A percentile compares a stretch with the other conserved stretches of the same genome.
These are phyloP conservation scores for Pao palembangensis DNA, from an alignment of 2,113 vertebrate genomes.

Conservation along the genomic window DNA sequence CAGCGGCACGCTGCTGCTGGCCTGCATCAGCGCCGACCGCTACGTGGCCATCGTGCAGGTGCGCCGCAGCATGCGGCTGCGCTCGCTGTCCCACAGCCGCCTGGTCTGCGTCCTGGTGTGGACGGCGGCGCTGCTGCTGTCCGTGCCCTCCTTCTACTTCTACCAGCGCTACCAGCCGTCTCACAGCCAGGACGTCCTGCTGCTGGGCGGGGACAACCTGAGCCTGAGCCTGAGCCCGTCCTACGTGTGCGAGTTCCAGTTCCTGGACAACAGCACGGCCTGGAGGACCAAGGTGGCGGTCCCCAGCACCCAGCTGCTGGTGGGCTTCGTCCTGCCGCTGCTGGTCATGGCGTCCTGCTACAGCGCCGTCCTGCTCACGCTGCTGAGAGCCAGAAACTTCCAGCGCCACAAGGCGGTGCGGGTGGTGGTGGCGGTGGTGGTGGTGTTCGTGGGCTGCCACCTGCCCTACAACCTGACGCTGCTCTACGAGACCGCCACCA, in stretches of 20 bases:
- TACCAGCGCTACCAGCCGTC: conserved; percentile 44
- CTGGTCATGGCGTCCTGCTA: conserved; percentile 86
- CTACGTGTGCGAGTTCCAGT: conserved; percentile 76
- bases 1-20: conserved; percentile 87
- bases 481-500: conserved; percentile 58
- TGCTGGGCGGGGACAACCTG: accelerated
- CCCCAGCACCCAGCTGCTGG: conserved; percentile 74
- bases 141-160: conserved; percentile 78
- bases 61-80: conserved; percentile 80
- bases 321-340: conserved; percentile 86
- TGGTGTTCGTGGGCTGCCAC: conserved; percentile 83
- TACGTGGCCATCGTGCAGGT: conserved; percentile 90
- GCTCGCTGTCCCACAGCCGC: conserved; percentile 72
- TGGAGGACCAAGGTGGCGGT: conserved; percentile 64
- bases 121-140: conserved; percentile 75
- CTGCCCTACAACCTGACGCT: conserved; percentile 83
- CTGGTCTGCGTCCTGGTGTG: conserved; percentile 78
- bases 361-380: conserved; percentile 73
- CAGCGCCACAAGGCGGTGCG: conserved; percentile 86
- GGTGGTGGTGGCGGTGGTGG: conserved; percentile 82
- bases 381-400: conserved; percentile 81
- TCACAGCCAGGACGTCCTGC: not conserved
- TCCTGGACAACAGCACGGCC: conserved; percentile 25
- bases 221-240: accelerated
- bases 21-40: conserved; percentile 86